A percentile compares a stretch with the other conserved stretches of the same genome.
These are phyloP conservation scores for Habroteleia sp. DNA, from an alignment of 2,888 invertebrate species.

Conservation along the genomic window DNA sequence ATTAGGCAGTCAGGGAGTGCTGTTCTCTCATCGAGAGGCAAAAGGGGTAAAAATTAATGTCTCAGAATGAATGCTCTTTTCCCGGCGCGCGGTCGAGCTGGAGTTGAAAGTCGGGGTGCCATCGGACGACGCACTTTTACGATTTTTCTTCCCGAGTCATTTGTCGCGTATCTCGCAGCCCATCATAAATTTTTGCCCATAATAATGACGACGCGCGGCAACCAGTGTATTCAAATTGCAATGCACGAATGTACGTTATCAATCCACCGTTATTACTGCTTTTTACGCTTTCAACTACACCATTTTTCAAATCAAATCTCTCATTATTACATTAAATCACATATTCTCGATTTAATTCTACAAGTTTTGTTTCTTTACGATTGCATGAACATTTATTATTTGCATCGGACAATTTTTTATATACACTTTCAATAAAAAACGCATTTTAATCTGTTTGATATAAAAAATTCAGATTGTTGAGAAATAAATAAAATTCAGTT, in stretches of 20 bases:
- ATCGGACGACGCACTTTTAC: slow-evolving; percentile 73
- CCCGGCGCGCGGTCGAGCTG: slow-evolving; percentile 67
- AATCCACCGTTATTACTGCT: slow-evolving; percentile 5
- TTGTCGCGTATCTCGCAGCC: slow-evolving; percentile 65
- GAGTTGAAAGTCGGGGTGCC: slow-evolving; percentile 67
- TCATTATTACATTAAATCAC: too few relatives aligned
- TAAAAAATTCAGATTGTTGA: too few relatives aligned
- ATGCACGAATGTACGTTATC: slow-evolving; percentile 21
- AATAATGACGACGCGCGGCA: slow-evolving; percentile 37
- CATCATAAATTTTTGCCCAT: slow-evolving; percentile 55
- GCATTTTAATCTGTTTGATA: too few relatives aligned
- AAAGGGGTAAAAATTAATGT: slow-evolving; percentile 81
- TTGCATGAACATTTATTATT: too few relatives aligned
- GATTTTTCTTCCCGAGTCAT: slow-evolving; percentile 78
- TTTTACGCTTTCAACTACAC: too few relatives aligned
- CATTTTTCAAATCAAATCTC: too few relatives aligned
- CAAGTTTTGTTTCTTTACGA: too few relatives aligned
- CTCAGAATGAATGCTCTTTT: slow-evolving; percentile 79
- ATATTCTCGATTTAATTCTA: too few relatives aligned
- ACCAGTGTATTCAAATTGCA: slow-evolving; percentile 19
- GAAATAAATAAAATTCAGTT: too few relatives aligned
- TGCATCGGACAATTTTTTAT: too few relatives aligned
- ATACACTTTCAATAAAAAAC: too few relatives aligned
- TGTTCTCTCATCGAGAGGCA: slow-evolving; percentile 66
- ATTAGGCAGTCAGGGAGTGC: slow-evolving; percentile 75